Conservation (phyloP, 2,113 vertebrate genomes). For the Cynopterus brachyotis region DNA sequence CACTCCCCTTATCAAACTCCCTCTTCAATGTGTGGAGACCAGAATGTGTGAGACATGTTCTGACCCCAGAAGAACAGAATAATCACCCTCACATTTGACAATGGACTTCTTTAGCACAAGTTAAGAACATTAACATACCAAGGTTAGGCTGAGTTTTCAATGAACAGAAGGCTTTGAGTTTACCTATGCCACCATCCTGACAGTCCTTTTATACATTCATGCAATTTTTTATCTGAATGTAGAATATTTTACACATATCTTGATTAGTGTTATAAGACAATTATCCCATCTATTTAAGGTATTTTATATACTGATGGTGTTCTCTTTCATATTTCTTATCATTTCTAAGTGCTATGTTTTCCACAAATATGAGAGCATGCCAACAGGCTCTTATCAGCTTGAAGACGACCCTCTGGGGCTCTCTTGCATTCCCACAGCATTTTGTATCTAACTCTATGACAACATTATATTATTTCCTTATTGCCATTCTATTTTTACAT, state of each 20-base stretch:
- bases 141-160: not conserved
- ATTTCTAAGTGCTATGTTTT: not conserved
- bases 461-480: not conserved
- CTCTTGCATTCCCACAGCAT: not conserved
- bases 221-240: not conserved
- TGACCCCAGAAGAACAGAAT: not conserved
- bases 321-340: slow-evolving; percentile 4
- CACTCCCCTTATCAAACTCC: not conserved
- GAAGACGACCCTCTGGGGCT: not conserved
- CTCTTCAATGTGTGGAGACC: not conserved
- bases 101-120: not conserved
- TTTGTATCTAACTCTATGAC: not conserved
- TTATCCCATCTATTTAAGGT: not conserved
- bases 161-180: not conserved
- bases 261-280: not conserved
- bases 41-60: not conserved
- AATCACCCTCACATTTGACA: not conserved
- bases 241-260: not conserved
- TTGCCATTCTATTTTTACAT: not conserved
- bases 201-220: not conserved
- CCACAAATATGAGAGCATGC: not conserved
- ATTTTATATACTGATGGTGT: not conserved
- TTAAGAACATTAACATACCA: not conserved
- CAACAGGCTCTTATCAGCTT: not conserved
- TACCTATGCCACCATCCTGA: not conserved